Conservation (phyloP, 2,888 invertebrate species). For the Machimus atricapillus region DNA sequence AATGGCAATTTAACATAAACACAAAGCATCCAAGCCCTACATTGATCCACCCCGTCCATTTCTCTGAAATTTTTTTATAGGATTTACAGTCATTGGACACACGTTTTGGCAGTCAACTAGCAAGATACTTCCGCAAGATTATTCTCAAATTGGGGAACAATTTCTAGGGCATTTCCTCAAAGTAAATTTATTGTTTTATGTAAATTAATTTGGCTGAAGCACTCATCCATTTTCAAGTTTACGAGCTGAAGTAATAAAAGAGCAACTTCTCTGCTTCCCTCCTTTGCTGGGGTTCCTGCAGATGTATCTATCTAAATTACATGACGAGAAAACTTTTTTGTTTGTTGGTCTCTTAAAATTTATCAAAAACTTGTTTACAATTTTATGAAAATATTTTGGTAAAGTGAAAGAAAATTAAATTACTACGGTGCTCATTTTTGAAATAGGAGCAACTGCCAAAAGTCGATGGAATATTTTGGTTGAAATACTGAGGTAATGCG, state of each 20-base stretch:
- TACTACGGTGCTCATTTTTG: background rate
- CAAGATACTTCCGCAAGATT: background rate
- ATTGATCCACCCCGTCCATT: background rate
- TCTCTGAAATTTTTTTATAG: background rate
- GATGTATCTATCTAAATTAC: background rate
- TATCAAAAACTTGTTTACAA: background rate
- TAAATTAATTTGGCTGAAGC: conserved; percentile 24
- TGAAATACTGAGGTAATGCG: background rate
- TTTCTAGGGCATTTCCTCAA: background rate
- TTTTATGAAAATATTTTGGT: background rate
- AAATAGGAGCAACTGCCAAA: background rate
- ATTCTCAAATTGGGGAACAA: background rate
- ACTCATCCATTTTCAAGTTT: conserved; percentile 15
- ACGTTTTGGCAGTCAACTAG: background rate
- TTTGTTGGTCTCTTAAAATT: background rate
- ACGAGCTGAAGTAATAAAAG: conserved; percentile 12
- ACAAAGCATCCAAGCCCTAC: too few relatives aligned
- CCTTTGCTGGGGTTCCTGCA: background rate
- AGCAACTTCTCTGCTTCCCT: background rate
- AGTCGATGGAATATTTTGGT: background rate
- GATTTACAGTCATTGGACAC: background rate
- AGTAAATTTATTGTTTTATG: conserved; percentile 15
- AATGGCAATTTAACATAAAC: too few relatives aligned
- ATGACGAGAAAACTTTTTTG: background rate
- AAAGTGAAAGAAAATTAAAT: background rate